phyloP scores from a whole-genome alignment of 2,113 vertebrate species.

The Dromas ardeola region DNA sequence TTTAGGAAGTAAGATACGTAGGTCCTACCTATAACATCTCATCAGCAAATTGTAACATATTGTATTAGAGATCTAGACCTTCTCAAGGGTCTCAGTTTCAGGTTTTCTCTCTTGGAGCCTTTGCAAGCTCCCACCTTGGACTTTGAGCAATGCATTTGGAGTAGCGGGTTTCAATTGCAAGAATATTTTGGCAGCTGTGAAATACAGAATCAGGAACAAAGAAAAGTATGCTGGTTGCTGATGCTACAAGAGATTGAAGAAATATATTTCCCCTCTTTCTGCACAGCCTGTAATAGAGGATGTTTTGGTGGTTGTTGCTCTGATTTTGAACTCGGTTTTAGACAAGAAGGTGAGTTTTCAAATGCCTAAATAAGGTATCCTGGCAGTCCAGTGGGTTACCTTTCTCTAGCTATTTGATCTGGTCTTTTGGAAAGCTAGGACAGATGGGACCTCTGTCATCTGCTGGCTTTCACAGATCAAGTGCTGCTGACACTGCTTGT shows the following conservation, averaged over 20 bases:
- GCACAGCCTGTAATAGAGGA: neutral
- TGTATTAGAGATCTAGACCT: neutral
- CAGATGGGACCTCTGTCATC: neutral
- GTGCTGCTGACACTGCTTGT: neutral
- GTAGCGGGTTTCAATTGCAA: neutral
- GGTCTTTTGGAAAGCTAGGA: neutral
- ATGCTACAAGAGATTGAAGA: neutral
- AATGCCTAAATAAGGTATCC: neutral
- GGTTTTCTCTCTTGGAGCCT: neutral
- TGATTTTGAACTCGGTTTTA: neutral
- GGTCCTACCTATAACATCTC: neutral
- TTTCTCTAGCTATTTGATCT: neutral
- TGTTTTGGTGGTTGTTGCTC: neutral
- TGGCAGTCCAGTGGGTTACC: neutral
- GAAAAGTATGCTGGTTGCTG: neutral
- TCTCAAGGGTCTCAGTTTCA: neutral
- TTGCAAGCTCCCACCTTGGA: neutral
- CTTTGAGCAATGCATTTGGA: neutral
- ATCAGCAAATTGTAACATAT: neutral
- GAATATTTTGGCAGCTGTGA: neutral
- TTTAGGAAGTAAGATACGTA: neutral
- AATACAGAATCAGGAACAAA: neutral
- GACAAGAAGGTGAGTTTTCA: neutral
- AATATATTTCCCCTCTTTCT: neutral
- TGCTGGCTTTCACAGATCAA: neutral